phyloP scores from a whole-genome alignment of 2,113 vertebrate genomes.

The Sorex araneus region DNA sequence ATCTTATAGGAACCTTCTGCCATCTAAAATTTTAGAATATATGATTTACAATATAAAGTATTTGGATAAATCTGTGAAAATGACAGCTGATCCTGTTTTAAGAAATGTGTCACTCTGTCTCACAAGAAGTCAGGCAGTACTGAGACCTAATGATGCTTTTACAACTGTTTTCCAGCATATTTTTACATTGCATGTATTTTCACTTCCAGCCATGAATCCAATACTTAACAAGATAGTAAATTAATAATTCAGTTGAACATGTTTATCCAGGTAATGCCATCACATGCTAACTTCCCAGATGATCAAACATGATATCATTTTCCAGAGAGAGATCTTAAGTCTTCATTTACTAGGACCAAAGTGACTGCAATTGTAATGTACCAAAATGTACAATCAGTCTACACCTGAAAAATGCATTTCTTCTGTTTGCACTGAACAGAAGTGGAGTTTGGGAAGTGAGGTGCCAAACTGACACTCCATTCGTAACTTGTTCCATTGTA shows the following conservation, averaged over 20 bases:
- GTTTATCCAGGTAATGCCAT: constrained; percentile 97
- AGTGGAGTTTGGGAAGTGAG: constrained; percentile 64
- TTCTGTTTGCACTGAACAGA: neutral
- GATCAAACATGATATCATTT: constrained; percentile 85
- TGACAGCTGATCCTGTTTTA: constrained; percentile 71
- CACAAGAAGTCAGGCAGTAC: constrained; percentile 71
- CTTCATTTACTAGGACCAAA: constrained; percentile 88
- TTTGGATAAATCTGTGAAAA: constrained; percentile 80
- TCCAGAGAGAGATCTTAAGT: constrained; percentile 86
- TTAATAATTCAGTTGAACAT: constrained; percentile 95
- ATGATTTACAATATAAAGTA: constrained; percentile 56
- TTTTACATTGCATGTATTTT: constrained; percentile 91
- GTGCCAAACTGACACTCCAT: constrained; percentile 77
- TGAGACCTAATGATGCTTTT: constrained; percentile 81
- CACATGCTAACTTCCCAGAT: constrained; percentile 88
- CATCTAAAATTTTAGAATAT: constrained; percentile 77
- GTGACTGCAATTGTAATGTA: constrained; percentile 88
- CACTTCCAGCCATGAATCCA: constrained; percentile 89
- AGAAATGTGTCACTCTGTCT: constrained; percentile 72
- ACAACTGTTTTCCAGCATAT: constrained; percentile 84
- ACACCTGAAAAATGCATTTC: neutral
- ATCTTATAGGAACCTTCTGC: constrained; percentile 79
- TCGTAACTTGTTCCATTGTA: constrained; percentile 54
- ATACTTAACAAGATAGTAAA: constrained; percentile 90
- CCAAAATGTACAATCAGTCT: neutral